Evolutionary conservation across 2,888 invertebrate species (phyloP).

Genomic region (Sarcophaga carnaria): DNA sequence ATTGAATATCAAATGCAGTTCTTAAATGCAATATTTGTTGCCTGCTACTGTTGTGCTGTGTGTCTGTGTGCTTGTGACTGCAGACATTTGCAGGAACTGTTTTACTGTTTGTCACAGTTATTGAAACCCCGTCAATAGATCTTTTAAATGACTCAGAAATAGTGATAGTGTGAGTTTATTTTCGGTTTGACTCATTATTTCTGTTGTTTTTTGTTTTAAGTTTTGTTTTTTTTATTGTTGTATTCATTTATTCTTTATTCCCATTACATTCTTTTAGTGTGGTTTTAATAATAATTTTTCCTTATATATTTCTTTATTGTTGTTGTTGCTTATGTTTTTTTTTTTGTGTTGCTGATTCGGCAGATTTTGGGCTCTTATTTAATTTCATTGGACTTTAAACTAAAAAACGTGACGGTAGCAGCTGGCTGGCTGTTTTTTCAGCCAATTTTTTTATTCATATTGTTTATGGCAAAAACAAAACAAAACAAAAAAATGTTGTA

Average conservation of each 20-base stretch:
- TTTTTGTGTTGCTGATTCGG: conserved; percentile 10
- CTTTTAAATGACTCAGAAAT: not conserved
- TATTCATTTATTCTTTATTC: conserved; percentile 41
- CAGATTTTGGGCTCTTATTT: conserved; percentile 19
- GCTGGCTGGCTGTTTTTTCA: conserved; percentile 34
- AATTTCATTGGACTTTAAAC: conserved; percentile 56
- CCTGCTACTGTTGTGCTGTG: conserved; percentile 21
- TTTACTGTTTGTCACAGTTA: not conserved
- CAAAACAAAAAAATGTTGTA: not conserved
- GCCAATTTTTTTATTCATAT: not conserved
- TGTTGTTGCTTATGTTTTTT: conserved; percentile 42
- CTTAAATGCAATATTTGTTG: conserved; percentile 50
- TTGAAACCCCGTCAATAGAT: not conserved
- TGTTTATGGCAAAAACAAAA: conserved; percentile 25
- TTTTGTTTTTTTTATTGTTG: conserved; percentile 39
- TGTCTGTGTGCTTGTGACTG: not conserved
- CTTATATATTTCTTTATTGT: conserved; percentile 25
- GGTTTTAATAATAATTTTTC: conserved; percentile 37
- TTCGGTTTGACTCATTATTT: not conserved
- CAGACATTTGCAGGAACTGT: not conserved
- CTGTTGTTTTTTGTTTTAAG: conserved; percentile 2
- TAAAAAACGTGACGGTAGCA: conserved; percentile 60
- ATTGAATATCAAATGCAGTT: conserved; percentile 62
- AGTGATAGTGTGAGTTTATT: not conserved
- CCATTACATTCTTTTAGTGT: conserved; percentile 45